Base-by-base conservation (phyloP, 1,140 invertebrate genomes). In the Panagrolaimus sp. region DNA sequence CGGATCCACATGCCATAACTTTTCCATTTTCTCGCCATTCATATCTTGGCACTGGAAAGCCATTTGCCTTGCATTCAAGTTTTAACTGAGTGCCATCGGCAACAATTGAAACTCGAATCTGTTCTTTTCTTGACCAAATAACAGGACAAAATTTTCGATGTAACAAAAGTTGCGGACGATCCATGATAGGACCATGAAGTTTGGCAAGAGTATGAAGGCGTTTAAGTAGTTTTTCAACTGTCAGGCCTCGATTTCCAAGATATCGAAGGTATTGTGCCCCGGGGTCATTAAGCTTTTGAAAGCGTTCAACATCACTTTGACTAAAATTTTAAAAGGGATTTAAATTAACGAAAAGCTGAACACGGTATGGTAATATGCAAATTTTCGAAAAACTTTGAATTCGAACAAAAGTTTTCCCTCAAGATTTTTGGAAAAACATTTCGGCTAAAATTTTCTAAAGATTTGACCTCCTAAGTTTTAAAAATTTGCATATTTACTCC, bases 231-330 rank as follows among this genome's bases (percentile, higher is more conserved):
- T 38, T 62, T 58, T 68, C 44, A 63, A 80, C 78, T 28, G 77
- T 82, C 64, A 80, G 74, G 8, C 81, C 80, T n/a, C 81, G 68
- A 66, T 83, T 77, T 5, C 81, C 80, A 48, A 83, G 75, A 21
- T 63, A 43, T 45, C 77, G 58, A 17, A 81, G 63, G 17, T 82
- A 63, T 47, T 74, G 62, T 14, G 75, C 76, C 12, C 78, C 79
- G 6, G 72, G 68, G 26, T 79, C 76, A 32, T 48, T 68, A 43
- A 17, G 43, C 1, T 38, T 66, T 45, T 48, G 24, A 45, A 73
- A 67, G 10, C 63, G 71, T 17, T 82, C 78, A 3, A 78, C 73
- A 67, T 82, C 77, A 44, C 65, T 63, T 9, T 24, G 43, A 26
- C 81, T 82, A 46, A 26, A 79, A 68, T 1, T 28, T 52, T 17